A percentile compares a stretch with the other conserved stretches of the same genome.
Conservation (phyloP, 1,140 invertebrate genomes). For the Drosophila sp. region DNA sequence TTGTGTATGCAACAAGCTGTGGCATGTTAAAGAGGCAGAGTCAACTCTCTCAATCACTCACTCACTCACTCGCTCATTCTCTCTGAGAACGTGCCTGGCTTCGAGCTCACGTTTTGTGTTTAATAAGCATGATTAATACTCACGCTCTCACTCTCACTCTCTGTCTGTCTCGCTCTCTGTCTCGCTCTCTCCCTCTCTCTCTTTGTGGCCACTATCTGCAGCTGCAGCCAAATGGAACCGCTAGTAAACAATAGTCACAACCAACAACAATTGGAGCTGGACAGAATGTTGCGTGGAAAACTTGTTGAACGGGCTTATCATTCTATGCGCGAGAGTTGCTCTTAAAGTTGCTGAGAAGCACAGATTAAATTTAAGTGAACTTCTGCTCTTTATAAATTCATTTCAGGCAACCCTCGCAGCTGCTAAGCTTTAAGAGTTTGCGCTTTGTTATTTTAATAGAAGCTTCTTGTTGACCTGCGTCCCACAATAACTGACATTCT, state of each 20-base stretch:
- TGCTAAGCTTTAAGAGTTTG: conserved; percentile 15
- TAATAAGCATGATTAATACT: conserved; percentile 13
- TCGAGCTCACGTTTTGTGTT: conserved; percentile 16
- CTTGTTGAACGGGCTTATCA: conserved; percentile 55
- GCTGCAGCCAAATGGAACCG: conserved; percentile 61
- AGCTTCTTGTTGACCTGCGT: conserved; percentile 50
- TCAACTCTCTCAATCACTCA: neutral
- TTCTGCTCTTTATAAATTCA: too few species aligned
- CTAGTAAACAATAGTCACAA: conserved; percentile 57
- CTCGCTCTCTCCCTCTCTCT: conserved; percentile 18
- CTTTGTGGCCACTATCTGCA: conserved; percentile 28
- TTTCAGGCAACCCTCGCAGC: conserved; percentile 2
- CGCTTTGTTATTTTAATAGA: conserved; percentile 35
- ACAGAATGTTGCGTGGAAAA: conserved; percentile 51
- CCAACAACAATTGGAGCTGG: conserved; percentile 40
- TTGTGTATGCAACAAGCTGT: conserved; percentile 40
- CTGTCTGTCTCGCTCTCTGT: neutral
- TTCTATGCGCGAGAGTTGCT: conserved; percentile 25
- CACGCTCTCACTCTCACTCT: conserved; percentile 5
- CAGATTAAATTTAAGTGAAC: too few species aligned
- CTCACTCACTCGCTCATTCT: neutral
- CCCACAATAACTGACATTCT: neutral
- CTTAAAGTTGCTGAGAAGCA: neutral
- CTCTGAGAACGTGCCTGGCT: conserved; percentile 5
- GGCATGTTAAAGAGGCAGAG: conserved; percentile 33